Percentiles rank a stretch among this genome's conserved stretches.
Evolutionary conservation across 2,113 vertebrate species (phyloP).

Genomic region (Antechinus flavipes): DNA sequence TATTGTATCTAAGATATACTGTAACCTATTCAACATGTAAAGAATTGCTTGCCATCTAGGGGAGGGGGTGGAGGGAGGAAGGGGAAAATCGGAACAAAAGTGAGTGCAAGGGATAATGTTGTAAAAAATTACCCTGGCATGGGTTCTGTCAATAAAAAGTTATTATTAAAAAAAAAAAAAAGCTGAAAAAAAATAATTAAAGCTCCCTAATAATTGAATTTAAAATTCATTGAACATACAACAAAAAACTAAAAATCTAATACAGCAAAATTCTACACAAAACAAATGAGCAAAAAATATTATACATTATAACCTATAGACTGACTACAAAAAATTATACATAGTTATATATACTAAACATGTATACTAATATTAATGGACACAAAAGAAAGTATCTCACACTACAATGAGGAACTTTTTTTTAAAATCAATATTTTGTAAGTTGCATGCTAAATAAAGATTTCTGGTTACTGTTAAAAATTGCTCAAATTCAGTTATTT

Average conservation of each 20-base stretch:
- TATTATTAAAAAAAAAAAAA: too few species aligned
- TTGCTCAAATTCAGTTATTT: constrained; percentile 62
- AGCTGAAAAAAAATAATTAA: neutral
- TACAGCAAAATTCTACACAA: constrained; percentile 1
- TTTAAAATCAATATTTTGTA: neutral
- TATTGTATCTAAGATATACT: too few species aligned
- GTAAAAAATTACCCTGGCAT: too few species aligned
- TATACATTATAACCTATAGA: neutral
- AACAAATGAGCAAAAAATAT: neutral
- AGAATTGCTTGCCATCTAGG: too few species aligned
- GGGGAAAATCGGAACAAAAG: too few species aligned
- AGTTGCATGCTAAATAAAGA: constrained; percentile 22
- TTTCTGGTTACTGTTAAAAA: constrained; percentile 51
- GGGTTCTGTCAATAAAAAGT: too few species aligned
- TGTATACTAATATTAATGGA: neutral
- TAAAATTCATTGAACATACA: neutral
- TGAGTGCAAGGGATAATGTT: too few species aligned
- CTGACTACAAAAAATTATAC: neutral
- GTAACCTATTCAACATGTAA: too few species aligned
- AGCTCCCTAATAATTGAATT: neutral
- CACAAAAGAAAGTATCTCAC: neutral
- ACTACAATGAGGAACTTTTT: neutral
- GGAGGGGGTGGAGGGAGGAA: too few species aligned
- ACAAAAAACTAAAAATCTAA: neutral
- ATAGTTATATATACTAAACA: neutral